Base-by-base conservation (phyloP, 2,797 vertebrate genomes). In the Sebastes iracundus region DNA sequence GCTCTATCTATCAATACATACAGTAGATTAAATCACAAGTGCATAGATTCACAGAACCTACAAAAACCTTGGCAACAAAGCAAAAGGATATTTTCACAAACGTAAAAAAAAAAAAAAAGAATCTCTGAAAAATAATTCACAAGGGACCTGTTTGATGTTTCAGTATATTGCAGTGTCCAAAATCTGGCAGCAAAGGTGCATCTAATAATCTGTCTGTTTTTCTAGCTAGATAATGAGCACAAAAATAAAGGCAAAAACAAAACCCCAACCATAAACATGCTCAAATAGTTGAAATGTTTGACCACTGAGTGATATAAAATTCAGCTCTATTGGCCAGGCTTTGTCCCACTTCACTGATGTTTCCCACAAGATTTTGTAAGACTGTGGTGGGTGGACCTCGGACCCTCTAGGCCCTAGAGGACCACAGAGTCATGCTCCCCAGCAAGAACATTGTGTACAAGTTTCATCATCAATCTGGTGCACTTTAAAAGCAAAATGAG, bases 301-400 rank as follows among this genome's bases (percentile, higher is more conserved):
- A 46, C 16, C 22, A 38, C 7, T 20, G 9, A 55, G 23, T 38
- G 35, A 79, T 83, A 77, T 73, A 55, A 79, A 69, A 85, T 63
- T 27, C 64, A 75, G 14, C 38, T n/a, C 1, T 23, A n/a, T 12
- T 52, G 58, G 11, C 71, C 11, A 46, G 18, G 35, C 68, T 72
- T 75, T 60, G 68, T 75, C 65, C 53, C 58, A 33, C 61, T 70
- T 60, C 69, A 59, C 49, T 46, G 63, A 18, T 18, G 16, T 46
- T 46, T 46, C 42, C 42, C 11, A 52, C 42, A n/a, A 4, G 42
- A 67, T 46, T 35, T 9, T 38, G 12, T 10, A 18, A 46, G 42
- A 20, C 16, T 46, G 33, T 38, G 33, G 32, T 62, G 20, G 20
- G 60, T 62, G 13, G 22, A 64, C n/a, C 62, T 63, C 1, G 10